Base-by-base conservation (phyloP, 1,140 invertebrate genomes). In the Drosophila ambigua region DNA sequence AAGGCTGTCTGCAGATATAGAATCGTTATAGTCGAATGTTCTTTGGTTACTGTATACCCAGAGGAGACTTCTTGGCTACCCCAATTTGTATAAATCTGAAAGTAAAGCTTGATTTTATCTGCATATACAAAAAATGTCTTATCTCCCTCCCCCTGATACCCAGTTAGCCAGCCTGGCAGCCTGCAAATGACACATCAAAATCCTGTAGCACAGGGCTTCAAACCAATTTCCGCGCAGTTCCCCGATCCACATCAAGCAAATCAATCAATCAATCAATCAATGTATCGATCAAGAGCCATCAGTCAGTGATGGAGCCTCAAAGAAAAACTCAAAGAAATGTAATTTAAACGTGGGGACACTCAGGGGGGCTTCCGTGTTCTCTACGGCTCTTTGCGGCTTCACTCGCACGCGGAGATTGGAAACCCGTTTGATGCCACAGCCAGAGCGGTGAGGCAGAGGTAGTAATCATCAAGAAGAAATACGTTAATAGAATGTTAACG, bases 401-500 rank as follows among this genome's bases (percentile, higher is more conserved):
- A 13, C 44, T 15, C 31, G 31, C 23, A 23, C 26, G 26, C 43
- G 20, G 64, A 52, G 73, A 77, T 50, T 61, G 57, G 46, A 81
- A 87, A 87, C 82, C 78, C 69, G 82, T 85, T 85, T 78, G 43
- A 48, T 61, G 77, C 65, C 58, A 79, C 52, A 66, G 72, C 72
- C 61, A 66, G 59, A 28, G 8, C 15, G 48, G 1, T 23, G 41
- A 60, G 31, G 9, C 43, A 24, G 49, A 73, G 39, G 45, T 46
- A 78, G 64, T 53, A 60, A 68, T 46, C 48, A 78, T 39, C 62
- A 35, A 46, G 51, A 77, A 79, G 2, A 65, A 68, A 71, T 35
- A 55, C 46, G 75, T 69, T 78, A 85, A 85, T 85, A 85, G 83
- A 85, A 88, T 85, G 72, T 85, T 82, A 87, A 81, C 82, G 81